phyloP scores from a whole-genome alignment of 2,888 invertebrate genomes.

The Lochmaea capreae region DNA sequence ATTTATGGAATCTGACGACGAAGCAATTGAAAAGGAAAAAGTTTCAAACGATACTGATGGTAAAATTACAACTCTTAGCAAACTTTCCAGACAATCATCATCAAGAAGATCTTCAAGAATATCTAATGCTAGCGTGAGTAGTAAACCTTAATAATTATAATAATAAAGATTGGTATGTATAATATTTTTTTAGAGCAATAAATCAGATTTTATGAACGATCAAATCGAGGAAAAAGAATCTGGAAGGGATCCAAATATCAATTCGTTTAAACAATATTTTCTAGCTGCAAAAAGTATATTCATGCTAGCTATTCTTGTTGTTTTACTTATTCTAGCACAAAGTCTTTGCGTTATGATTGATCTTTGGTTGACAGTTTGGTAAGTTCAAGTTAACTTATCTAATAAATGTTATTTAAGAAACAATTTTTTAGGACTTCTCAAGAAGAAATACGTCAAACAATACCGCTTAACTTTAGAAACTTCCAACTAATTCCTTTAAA shows the following conservation, averaged over 20 bases:
- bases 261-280: conserved; percentile 55
- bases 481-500: not conserved
- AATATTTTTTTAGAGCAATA: not conserved
- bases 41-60: not conserved
- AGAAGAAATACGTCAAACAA: conserved; percentile 50
- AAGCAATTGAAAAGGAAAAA: conserved; percentile 1
- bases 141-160: not conserved
- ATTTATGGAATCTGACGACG: conserved; percentile 30
- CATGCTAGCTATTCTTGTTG: conserved; percentile 45
- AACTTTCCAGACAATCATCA: not conserved
- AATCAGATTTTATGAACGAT: not conserved
- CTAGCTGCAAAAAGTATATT: conserved; percentile 51
- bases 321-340: conserved; percentile 55
- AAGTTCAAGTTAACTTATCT: conserved; percentile 33
- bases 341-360: conserved; percentile 55
- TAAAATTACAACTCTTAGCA: not conserved
- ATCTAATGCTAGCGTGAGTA: not conserved
- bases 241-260: conserved; percentile 34
- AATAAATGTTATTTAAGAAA: not conserved
- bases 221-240: conserved; percentile 46
- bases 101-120: not conserved
- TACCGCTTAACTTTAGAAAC: not conserved
- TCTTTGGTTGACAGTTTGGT: conserved; percentile 61
- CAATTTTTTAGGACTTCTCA: conserved; percentile 55
- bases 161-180: not conserved